These are phyloP conservation scores for Nymphalis io DNA, from an alignment of 1,140 invertebrate genomes.

Conservation along the genomic window DNA sequence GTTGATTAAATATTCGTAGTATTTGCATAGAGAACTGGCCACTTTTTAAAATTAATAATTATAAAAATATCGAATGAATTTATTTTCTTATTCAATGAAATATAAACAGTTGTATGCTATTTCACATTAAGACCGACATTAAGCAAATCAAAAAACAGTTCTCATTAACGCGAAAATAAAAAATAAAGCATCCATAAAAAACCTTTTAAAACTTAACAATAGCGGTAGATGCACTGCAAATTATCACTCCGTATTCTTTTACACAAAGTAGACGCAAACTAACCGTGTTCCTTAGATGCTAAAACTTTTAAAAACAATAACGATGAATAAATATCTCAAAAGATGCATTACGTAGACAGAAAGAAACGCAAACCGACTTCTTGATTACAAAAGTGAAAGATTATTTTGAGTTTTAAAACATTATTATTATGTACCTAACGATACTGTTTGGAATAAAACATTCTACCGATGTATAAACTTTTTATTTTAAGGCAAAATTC, in stretches of 20 bases:
- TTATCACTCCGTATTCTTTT: slow-evolving; percentile 34
- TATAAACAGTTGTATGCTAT: no score
- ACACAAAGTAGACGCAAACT: slow-evolving; percentile 32
- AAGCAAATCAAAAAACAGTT: not conserved
- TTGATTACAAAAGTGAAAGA: slow-evolving; percentile 34
- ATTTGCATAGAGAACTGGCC: no score
- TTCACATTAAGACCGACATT: no score
- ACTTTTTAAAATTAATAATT: no score
- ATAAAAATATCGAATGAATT: no score
- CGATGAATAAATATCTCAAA: slow-evolving; percentile 28
- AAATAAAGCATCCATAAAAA: slow-evolving; percentile 10
- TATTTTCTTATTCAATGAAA: no score
- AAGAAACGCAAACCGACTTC: slow-evolving; percentile 25
- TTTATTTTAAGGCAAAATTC: slow-evolving; percentile 15
- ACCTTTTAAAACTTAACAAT: slow-evolving; percentile 20
- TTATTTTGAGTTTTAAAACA: slow-evolving; percentile 19
- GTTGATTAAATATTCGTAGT: no score
- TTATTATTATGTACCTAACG: slow-evolving; percentile 28
- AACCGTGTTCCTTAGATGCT: slow-evolving; percentile 22
- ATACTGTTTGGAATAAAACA: slow-evolving; percentile 28
- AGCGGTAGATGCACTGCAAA: slow-evolving; percentile 28
- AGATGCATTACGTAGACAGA: slow-evolving; percentile 26
- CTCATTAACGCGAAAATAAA: not conserved
- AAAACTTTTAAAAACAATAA: slow-evolving; percentile 33
- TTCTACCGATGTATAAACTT: slow-evolving; percentile 19